These are phyloP conservation scores for Idaea aversata DNA, from an alignment of 2,888 invertebrate genomes.

Conservation along the genomic window DNA sequence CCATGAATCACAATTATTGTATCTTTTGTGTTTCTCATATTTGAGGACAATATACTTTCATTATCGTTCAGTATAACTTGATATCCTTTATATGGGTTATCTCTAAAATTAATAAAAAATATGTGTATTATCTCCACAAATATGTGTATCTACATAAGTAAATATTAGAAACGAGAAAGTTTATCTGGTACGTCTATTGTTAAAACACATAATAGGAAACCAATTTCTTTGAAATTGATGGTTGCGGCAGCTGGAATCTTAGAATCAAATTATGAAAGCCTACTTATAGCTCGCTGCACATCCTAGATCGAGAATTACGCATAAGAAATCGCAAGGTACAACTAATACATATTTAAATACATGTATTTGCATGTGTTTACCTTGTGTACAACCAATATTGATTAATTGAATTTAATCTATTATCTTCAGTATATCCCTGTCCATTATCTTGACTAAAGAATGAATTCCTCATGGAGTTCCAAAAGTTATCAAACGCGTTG, in stretches of 20 bases:
- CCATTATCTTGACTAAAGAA: not conserved
- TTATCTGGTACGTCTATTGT: not conserved
- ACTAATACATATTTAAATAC: not conserved
- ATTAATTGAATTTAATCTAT: not conserved
- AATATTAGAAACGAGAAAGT: not conserved
- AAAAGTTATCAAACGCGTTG: not conserved
- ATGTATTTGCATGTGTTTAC: not conserved
- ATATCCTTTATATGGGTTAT: constrained; percentile 2
- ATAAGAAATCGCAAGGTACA: too few relatives aligned
- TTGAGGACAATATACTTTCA: not conserved
- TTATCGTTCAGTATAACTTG: not conserved
- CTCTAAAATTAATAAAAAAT: not conserved
- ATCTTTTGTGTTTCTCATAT: not conserved
- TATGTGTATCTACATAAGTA: too few relatives aligned
- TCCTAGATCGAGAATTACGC: too few relatives aligned
- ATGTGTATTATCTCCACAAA: not conserved
- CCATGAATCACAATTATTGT: constrained; percentile 17
- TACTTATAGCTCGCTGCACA: too few relatives aligned
- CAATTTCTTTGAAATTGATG: too few relatives aligned
- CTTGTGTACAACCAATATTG: constrained; percentile 3
- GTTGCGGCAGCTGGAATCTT: too few relatives aligned
- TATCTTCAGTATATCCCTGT: not conserved
- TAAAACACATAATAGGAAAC: too few relatives aligned
- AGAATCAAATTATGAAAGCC: too few relatives aligned
- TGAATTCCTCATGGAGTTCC: not conserved